Evolutionary conservation across 2,113 vertebrate genomes (phyloP).

Genomic region (Halichoeres trimaculatus): DNA sequence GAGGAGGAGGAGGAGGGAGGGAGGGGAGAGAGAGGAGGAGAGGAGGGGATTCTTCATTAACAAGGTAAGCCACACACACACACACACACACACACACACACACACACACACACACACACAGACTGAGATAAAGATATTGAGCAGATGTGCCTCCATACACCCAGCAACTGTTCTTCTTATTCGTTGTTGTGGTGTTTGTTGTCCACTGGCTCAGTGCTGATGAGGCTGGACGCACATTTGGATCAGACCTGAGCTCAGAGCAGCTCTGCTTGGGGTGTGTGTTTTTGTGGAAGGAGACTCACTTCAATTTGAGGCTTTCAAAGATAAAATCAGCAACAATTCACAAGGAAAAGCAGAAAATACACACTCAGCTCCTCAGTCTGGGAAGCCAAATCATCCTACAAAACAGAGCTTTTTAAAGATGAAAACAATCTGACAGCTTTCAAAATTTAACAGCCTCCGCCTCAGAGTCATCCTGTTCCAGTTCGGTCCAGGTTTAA

Average conservation of each 20-base stretch:
- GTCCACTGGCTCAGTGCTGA: not conserved
- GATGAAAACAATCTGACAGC: too few species aligned
- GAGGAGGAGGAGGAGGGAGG: conserved; percentile 3
- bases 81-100: conserved; percentile 14
- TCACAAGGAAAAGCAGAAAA: not conserved
- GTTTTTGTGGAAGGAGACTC: too few species aligned
- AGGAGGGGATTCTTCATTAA: conserved; percentile 31
- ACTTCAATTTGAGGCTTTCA: too few species aligned
- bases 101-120: conserved; percentile 10
- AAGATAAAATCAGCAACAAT: too few species aligned
- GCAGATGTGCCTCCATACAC: conserved; percentile 30
- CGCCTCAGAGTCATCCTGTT: too few species aligned
- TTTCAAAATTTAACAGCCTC: too few species aligned
- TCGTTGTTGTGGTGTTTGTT: not conserved
- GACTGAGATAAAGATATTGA: not conserved
- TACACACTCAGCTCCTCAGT: not conserved
- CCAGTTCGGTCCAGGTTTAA: too few species aligned
- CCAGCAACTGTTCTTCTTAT: not conserved
- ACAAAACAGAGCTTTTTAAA: too few species aligned
- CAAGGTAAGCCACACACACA: conserved; percentile 18
- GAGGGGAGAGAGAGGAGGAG: not conserved
- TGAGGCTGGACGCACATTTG: not conserved
- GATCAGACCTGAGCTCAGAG: too few species aligned
- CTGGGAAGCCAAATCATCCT: too few species aligned
- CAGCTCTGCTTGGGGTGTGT: too few species aligned